These are phyloP conservation scores for Axea sp. DNA, from an alignment of 2,888 invertebrate genomes.

Conservation along the genomic window DNA sequence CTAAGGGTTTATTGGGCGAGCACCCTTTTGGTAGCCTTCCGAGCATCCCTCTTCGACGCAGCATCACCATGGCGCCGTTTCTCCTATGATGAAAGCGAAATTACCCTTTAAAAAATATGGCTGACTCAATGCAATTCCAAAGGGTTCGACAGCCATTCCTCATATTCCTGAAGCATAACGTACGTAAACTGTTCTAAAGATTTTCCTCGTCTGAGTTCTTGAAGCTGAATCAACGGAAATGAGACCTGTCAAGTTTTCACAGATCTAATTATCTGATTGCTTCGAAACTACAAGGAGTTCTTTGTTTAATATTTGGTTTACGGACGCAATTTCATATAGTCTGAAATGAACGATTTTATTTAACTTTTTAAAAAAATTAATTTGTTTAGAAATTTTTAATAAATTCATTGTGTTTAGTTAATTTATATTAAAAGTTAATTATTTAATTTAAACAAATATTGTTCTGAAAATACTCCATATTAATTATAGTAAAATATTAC, in stretches of 20 bases:
- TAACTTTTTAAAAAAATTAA: too few species aligned
- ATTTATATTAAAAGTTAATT: too few species aligned
- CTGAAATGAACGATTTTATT: too few species aligned
- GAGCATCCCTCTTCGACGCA: constrained; percentile 67
- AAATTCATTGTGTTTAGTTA: too few species aligned
- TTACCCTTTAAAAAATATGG: constrained; percentile 76
- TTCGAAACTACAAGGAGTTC: neutral
- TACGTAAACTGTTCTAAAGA: constrained; percentile 47
- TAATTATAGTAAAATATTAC: too few species aligned
- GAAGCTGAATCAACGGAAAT: constrained; percentile 44
- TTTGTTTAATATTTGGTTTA: neutral
- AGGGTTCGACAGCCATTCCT: constrained; percentile 66
- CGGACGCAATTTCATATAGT: too few species aligned
- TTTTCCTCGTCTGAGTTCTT: constrained; percentile 39
- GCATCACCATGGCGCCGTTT: constrained; percentile 64
- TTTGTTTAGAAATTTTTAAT: too few species aligned
- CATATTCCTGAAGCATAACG: constrained; percentile 50
- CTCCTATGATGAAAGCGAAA: constrained; percentile 74
- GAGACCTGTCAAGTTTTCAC: constrained; percentile 48
- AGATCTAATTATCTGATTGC: constrained; percentile 54
- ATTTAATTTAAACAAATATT: too few species aligned
- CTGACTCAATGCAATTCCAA: constrained; percentile 73
- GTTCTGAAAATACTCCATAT: too few species aligned
- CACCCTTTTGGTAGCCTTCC: constrained; percentile 68
- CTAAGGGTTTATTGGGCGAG: constrained; percentile 78